Conservation (phyloP, 92 coral and sea anemone genomes). For the Scolanthus callimorphus region DNA sequence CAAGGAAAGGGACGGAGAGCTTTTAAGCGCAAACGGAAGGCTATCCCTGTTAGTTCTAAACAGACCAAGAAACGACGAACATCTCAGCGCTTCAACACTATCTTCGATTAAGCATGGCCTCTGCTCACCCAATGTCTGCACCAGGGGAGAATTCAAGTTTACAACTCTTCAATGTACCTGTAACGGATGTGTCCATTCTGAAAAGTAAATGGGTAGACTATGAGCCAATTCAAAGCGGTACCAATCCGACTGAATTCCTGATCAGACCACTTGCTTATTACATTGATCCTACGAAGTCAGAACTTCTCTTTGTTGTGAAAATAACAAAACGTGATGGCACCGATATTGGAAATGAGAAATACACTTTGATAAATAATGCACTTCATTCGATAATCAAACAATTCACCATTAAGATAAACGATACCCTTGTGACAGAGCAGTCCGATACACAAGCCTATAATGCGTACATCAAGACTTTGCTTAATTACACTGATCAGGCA, state of each 20-base stretch:
- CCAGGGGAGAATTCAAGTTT: constrained; percentile 20
- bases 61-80: constrained; percentile 11
- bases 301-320: constrained; percentile 5
- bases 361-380: constrained; percentile 15
- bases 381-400: too few species aligned
- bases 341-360: neutral
- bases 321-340: neutral
- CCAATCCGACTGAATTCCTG: constrained; percentile 24
- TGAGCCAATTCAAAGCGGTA: constrained; percentile 15
- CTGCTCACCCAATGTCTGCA: constrained; percentile 13
- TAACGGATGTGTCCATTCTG: constrained; percentile 18
- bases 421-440: constrained; percentile 21
- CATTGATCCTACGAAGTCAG: constrained; percentile 19
- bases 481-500: constrained; percentile 25
- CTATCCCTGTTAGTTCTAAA: neutral
- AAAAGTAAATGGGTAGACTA: constrained; percentile 17
- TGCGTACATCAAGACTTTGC: constrained; percentile 6
- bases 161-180: constrained; percentile 11
- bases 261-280: constrained; percentile 9
- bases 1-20: constrained; percentile 1
- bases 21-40: constrained; percentile 2
- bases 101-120: constrained; percentile 7
- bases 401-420: constrained; percentile 19
- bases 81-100: constrained; percentile 9
- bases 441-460: constrained; percentile 30